Evolutionary conservation across 2,797 vertebrate genomes (phyloP), one percentile per base, ranked within the genome.

Genomic region (Enteromius treurensis): DNA sequence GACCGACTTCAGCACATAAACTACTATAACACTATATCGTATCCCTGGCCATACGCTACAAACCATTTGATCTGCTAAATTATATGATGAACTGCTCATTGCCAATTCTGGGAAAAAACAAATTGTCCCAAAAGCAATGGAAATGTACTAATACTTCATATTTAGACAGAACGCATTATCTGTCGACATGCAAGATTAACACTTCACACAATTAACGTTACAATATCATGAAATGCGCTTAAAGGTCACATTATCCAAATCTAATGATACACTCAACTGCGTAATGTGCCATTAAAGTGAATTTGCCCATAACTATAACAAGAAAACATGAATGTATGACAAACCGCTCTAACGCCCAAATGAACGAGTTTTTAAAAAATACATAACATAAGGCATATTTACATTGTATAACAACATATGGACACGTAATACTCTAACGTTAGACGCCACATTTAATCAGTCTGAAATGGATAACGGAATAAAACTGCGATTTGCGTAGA

Each of bases 1-100:
- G 37, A 87, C 51, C 47, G 58, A 86, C 77, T 71, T 47, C 51
- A 76, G 74, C 84, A 81, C 77, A 85, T 77, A 83, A 68, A 80
- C 85, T 69, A 74, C 71, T 4, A 10, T 3, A 62, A 15, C 23
- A 23, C 51, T n/a, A 90, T 89, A 85, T 86, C 26, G 23, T 7
- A 21, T 32, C 14, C 3, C 19, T n/a, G 21, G 21, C n/a, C 23
- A 15, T 55, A 55, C 10, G n/a, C 64, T 29, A 70, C 34, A 69
- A 60, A 76, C n/a, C 14, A 14, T 21, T 3, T 13, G 32, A 69
- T 76, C 55, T 19, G 34, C 13, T 60, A 4, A 40, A 23, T 55
- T 42, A 42, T 26, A 34, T 3, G 29, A 32, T 14, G 26, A 62
- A 62, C 60, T 21, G 47, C 8, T 51, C 5, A 26, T 73, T 51